These are phyloP conservation scores for Pyrrhia umbra DNA, from an alignment of 2,888 invertebrate species.

Conservation along the genomic window DNA sequence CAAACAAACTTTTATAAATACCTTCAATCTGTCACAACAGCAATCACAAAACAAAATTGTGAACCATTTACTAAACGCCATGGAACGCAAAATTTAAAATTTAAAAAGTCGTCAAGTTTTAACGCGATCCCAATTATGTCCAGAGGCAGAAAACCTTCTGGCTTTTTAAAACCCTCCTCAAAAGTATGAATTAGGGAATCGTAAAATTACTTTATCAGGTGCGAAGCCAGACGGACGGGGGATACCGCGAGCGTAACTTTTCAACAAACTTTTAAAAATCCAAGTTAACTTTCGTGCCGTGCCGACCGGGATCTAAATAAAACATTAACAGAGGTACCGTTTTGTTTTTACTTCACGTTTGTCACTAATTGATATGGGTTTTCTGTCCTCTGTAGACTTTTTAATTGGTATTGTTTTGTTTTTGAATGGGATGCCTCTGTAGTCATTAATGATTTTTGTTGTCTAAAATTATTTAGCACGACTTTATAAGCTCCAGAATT, in stretches of 20 bases:
- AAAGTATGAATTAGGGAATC: constrained; percentile 88
- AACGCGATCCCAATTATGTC: constrained; percentile 81
- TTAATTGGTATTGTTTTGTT: constrained; percentile 72
- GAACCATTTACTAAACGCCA: constrained; percentile 31
- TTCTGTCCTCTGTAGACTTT: constrained; percentile 72
- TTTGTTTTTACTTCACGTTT: constrained; percentile 80
- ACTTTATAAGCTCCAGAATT: constrained; percentile 31
- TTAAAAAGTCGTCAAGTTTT: constrained; percentile 76
- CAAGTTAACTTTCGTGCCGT: constrained; percentile 84
- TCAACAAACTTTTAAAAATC: constrained; percentile 88
- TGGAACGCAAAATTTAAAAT: constrained; percentile 73
- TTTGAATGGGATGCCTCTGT: constrained; percentile 42
- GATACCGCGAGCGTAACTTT: constrained; percentile 81
- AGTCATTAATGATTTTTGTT: constrained; percentile 42
- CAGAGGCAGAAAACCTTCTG: constrained; percentile 77
- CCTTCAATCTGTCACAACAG: constrained; percentile 59
- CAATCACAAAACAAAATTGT: constrained; percentile 44
- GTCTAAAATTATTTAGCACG: constrained; percentile 14
- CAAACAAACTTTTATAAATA: constrained; percentile 33
- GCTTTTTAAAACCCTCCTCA: constrained; percentile 87
- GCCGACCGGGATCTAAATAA: constrained; percentile 79
- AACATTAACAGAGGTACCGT: constrained; percentile 81
- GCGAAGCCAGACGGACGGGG: constrained; percentile 79
- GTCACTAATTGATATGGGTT: constrained; percentile 86
- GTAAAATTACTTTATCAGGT: constrained; percentile 88